Conservation (phyloP, 2,888 invertebrate genomes). For the Cantharis lateralis region DNA sequence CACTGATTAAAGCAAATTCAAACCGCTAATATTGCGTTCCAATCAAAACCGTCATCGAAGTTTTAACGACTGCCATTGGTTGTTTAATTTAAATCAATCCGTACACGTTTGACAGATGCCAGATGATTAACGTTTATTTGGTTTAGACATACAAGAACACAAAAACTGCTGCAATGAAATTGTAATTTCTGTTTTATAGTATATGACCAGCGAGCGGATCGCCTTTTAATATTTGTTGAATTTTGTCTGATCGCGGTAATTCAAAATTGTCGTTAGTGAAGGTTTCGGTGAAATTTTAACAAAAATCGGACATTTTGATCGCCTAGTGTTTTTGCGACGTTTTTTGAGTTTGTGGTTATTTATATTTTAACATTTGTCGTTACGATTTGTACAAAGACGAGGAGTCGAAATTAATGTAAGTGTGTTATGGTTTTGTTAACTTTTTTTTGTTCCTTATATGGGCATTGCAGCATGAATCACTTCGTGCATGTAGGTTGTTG, state of each 20-base stretch:
- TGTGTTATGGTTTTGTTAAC: neutral
- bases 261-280: neutral
- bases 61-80: conserved; percentile 27
- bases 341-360: neutral
- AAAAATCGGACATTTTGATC: conserved; percentile 37
- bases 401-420: neutral
- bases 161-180: neutral
- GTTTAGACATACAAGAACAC: conserved; percentile 7
- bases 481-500: conserved; percentile 20
- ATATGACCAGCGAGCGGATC: neutral
- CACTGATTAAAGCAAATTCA: neutral
- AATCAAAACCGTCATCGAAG: conserved; percentile 1
- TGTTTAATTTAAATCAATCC: conserved; percentile 39
- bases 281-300: conserved; percentile 21
- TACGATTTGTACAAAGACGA: neutral
- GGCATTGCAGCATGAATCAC: conserved; percentile 29
- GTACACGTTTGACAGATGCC: conserved; percentile 36
- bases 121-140: conserved; percentile 26
- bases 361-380: neutral
- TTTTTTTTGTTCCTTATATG: conserved; percentile 23
- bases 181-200: conserved; percentile 11
- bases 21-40: neutral
- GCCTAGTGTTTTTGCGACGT: conserved; percentile 2
- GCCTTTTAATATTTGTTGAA: neutral
- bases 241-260: neutral